Evolutionary conservation across 2,888 invertebrate genomes (phyloP).

Genomic region (Mesoligia furuncula): DNA sequence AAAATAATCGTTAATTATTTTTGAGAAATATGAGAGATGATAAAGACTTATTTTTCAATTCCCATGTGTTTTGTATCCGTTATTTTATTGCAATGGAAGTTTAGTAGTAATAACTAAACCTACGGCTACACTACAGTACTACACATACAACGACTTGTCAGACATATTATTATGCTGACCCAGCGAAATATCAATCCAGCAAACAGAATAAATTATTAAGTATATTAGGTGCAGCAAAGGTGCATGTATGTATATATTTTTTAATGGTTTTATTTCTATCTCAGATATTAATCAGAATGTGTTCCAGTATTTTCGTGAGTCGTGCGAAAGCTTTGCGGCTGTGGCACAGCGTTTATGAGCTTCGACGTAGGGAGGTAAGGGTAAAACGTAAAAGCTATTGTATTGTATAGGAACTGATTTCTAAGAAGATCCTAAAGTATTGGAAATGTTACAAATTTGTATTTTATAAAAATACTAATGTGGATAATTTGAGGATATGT

Average conservation of each 20-base stretch:
- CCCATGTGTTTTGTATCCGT: slow-evolving; percentile 29
- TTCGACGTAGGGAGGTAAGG: slow-evolving; percentile 88
- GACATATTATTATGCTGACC: slow-evolving; percentile 1
- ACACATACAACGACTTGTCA: slow-evolving; percentile 44
- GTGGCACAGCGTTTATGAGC: slow-evolving; percentile 86
- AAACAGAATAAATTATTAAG: slow-evolving; percentile 22
- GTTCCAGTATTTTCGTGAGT: slow-evolving; percentile 80
- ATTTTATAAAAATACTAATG: slow-evolving; percentile 76
- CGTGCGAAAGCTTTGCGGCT: slow-evolving; percentile 81
- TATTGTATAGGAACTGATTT: slow-evolving; percentile 85
- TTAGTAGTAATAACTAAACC: background rate
- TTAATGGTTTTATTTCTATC: slow-evolving; percentile 75
- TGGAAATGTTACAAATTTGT: slow-evolving; percentile 90
- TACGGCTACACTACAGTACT: background rate
- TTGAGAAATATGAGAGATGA: slow-evolving; percentile 53
- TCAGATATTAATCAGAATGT: slow-evolving; percentile 83
- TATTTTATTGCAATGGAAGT: slow-evolving; percentile 49
- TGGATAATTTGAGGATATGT: slow-evolving; percentile 67
- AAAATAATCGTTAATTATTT: slow-evolving; percentile 28
- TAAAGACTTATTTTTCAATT: slow-evolving; percentile 45
- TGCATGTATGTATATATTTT: slow-evolving; percentile 40
- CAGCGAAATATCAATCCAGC: slow-evolving; percentile 28
- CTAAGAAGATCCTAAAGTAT: slow-evolving; percentile 88
- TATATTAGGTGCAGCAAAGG: slow-evolving; percentile 30
- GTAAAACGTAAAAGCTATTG: slow-evolving; percentile 85